phyloP scores from a whole-genome alignment of 2,797 vertebrate genomes.

The Myripristis murdjan region DNA sequence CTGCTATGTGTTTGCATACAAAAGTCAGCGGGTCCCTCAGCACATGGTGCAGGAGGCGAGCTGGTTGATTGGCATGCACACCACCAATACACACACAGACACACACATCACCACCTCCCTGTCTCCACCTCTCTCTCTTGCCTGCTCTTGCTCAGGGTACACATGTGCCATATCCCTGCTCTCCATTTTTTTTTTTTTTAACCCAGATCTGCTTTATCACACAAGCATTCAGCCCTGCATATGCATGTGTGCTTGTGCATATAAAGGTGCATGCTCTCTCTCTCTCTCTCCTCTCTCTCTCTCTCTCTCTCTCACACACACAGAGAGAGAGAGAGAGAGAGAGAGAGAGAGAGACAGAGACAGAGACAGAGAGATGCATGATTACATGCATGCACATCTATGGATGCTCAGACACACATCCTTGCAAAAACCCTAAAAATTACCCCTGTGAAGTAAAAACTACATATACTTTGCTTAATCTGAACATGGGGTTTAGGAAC shows the following conservation, averaged over 20 bases:
- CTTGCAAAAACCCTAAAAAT: no score
- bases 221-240: conserved; percentile 8
- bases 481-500: background rate
- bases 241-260: conserved; percentile 10
- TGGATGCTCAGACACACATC: background rate
- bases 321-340: no score
- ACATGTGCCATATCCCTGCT: conserved; percentile 64
- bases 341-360: no score
- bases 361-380: background rate
- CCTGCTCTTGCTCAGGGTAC: conserved; percentile 49
- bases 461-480: background rate
- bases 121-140: conserved; percentile 40
- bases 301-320: no score
- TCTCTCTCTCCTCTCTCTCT: no score
- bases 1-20: conserved; percentile 71
- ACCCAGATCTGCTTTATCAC: conserved; percentile 41
- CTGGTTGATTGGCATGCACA: conserved; percentile 75
- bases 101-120: background rate
- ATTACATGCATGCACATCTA: background rate
- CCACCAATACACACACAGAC: conserved; percentile 29
- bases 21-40: conserved; percentile 77
- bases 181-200: conserved; percentile 52
- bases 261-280: conserved; percentile 29
- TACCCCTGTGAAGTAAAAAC: no score
- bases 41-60: conserved; percentile 66